Conservation (phyloP, 2,888 invertebrate species). For the Platycnemis pennipes region DNA sequence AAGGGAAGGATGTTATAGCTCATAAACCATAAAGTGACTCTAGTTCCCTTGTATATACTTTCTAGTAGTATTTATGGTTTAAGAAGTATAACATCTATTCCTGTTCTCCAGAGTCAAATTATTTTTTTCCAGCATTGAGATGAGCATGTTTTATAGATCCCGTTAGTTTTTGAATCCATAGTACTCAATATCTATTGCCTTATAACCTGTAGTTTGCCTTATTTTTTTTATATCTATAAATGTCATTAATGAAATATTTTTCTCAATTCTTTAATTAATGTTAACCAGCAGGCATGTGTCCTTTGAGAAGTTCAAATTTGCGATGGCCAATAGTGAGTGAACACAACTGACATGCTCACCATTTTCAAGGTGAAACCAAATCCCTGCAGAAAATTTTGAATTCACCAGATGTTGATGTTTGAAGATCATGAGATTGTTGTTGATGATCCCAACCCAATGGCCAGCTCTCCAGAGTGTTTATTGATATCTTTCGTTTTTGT, state of each 20-base stretch:
- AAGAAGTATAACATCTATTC: slow-evolving; percentile 13
- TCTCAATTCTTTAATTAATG: not conserved
- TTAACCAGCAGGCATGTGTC: not conserved
- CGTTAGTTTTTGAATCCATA: slow-evolving; percentile 3
- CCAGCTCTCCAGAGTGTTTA: not conserved
- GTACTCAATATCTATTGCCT: not conserved
- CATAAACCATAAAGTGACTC: not conserved
- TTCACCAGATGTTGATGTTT: not conserved
- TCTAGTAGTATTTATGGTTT: not conserved
- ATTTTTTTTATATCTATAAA: not conserved
- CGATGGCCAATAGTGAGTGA: not conserved
- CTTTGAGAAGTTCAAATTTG: not conserved
- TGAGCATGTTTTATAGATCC: not conserved
- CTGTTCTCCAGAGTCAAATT: not conserved
- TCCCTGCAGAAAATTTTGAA: not conserved
- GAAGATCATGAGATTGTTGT: not conserved
- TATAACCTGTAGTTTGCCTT: not conserved
- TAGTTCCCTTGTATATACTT: not conserved
- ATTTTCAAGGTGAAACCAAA: not conserved
- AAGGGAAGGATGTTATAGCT: not conserved
- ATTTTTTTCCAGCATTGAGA: not conserved
- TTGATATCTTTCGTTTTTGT: slow-evolving; percentile 1
- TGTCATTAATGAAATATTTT: not conserved
- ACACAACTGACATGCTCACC: not conserved
- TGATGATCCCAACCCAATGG: not conserved